Evolutionary conservation across 2,888 invertebrate genomes (phyloP), one percentile per base, ranked within the genome.

Genomic region (Ectemnius cavifrons): DNA sequence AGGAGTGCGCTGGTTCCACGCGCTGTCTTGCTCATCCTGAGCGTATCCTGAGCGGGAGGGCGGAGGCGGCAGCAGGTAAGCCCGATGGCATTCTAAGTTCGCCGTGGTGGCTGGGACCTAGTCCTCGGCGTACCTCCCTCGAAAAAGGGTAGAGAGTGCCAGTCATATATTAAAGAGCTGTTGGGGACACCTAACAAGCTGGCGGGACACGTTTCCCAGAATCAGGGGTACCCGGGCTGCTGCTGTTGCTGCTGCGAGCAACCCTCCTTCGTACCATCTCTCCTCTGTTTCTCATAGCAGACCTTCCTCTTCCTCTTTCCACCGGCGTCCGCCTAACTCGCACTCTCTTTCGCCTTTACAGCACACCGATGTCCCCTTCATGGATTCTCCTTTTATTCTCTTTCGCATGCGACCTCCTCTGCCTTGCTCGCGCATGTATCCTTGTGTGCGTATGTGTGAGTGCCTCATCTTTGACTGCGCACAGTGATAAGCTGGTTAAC

Each of bases 111-210:
- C 37, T 37, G 37, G 72, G 63, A 57, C 77, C 67, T 72, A 73
- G 74, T 63, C 52, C 23, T 3, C 23, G 23, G 23, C 23, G 52
- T 14, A 16, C 47, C 75, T 79, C 78, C 73, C 71, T 74, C 73
- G 72, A 83, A 77, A 81, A 83, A 84, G 84, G 85, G 85, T 84
- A 84, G 81, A 84, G 84, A 81, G 85, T 85, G 85, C 86, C 85
- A 88, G 88, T 88, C 87, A 88, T 88, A 88, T 88, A 88, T 88
- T 88, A 88, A 82, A 88, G 87, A 85, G 86, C 85, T 86, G 86
- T 88, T 84, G 88, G 87, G 87, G 88, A 88, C 88, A 88, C 87
- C 86, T 88, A 88, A 88, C 88, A 88, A 88, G 88, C 88, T 88
- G 87, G 85, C 87, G 85, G 86, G 87, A 88, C 88, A 87, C 87